phyloP scores from a whole-genome alignment of 1,140 invertebrate species.

The Drosophila leontia region DNA sequence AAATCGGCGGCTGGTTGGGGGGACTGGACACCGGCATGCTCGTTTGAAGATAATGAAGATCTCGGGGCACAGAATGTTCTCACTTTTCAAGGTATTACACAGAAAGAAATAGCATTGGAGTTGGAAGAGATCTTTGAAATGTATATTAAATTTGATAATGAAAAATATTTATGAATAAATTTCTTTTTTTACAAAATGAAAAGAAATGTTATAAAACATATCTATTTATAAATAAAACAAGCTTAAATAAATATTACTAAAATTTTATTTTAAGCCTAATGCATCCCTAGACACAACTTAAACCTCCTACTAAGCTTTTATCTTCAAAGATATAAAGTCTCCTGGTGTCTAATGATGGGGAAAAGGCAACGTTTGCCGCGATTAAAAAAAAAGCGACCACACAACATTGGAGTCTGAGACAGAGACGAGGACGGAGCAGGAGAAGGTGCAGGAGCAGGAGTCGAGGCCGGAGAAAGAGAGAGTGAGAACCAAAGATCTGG shows the following conservation, averaged over 20 bases:
- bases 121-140: not conserved
- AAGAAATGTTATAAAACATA: too few relatives aligned
- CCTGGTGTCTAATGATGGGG: conserved; percentile 29
- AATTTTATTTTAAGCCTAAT: not conserved
- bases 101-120: not conserved
- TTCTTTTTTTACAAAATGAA: too few relatives aligned
- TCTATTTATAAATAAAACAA: not conserved
- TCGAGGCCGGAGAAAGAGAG: conserved; percentile 32
- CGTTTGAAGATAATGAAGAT: conserved; percentile 75
- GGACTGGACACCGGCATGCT: conserved; percentile 28
- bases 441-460: conserved; percentile 6
- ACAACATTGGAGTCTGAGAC: conserved; percentile 1
- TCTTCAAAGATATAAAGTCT: not conserved
- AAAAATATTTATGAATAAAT: not conserved
- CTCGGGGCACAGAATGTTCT: conserved; percentile 54
- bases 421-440: conserved; percentile 2
- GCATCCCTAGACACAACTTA: not conserved
- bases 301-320: too few relatives aligned
- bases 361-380: conserved; percentile 1
- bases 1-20: conserved; percentile 1
- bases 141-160: not conserved
- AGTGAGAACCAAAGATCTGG: conserved; percentile 44
- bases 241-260: too few relatives aligned
- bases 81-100: conserved; percentile 32
- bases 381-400: conserved; percentile 22